Base-by-base conservation (phyloP, 2,888 invertebrate species). In the Caenorhabditis sp. region DNA sequence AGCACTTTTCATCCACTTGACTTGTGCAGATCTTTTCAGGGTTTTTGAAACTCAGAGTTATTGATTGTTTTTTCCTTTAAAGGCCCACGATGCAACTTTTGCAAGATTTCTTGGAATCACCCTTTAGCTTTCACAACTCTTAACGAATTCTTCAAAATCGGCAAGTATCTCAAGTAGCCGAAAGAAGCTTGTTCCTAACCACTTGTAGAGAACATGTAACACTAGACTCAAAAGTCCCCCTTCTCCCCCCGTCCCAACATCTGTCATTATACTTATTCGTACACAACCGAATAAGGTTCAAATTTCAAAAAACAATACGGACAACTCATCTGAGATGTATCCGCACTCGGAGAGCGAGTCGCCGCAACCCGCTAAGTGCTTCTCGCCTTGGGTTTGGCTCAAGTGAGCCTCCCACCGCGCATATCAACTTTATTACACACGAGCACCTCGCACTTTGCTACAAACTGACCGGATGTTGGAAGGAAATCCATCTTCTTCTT, bases 271-370 rank as follows among this genome's bases (percentile, higher is more conserved):
- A 59, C 59, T 61, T 70, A 70, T 70, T 52, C 70, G 59, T 59
- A 52, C 52, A 43, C 68, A 50, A 50, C 56, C 41, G 66, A 68
- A 68, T 52, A 52, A 59, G 59, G 59, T 59, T 70, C 70, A 17
- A 70, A 59, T 70, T 70, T 70, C 70, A 52, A 68, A 66, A 70
- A 70, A 70, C 70, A 70, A 59, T 70, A 46, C 59, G n/a, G 56
- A 41, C 27, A 27, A 17, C 37, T 37, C 17, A 26, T 48, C 63
- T 39, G 35, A 66, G 48, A 52, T 52, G 52, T 52, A 52, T 52
- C 52, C 6, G 26, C 48, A 27, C 30, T 20, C 20, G 22, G 43
- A 15, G 27, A 48, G 48, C 8, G 48, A 15, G 15, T 48, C 15
- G 30, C 48, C 26, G 20, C 50, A 30, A 52, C 62, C 52, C 62